Percentiles rank a stretch among this genome's conserved stretches.
These are phyloP conservation scores for Corythaixoides concolor DNA, from an alignment of 2,113 vertebrate genomes.

Conservation along the genomic window DNA sequence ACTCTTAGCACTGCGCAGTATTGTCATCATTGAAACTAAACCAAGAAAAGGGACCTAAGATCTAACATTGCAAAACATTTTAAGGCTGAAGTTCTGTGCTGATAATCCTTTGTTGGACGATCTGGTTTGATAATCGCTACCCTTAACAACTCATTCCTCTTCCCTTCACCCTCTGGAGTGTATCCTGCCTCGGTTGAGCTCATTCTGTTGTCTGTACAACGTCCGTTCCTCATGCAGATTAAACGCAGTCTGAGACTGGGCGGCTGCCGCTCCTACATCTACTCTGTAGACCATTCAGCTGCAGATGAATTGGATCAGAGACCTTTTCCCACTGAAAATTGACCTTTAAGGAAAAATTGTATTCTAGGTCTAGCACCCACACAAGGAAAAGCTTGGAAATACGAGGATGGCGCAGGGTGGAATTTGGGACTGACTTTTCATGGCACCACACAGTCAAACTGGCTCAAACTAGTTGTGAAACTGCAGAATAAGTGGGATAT, in stretches of 20 bases:
- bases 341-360: neutral
- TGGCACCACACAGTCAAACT: neutral
- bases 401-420: neutral
- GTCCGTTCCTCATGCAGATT: neutral
- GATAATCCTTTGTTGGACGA: neutral
- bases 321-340: neutral
- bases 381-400: neutral
- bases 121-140: neutral
- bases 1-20: neutral
- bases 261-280: neutral
- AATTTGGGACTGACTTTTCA: neutral
- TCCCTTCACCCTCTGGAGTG: neutral
- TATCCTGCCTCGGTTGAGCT: neutral
- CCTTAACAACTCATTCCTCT: neutral
- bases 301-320: neutral
- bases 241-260: neutral
- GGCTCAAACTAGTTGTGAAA: neutral
- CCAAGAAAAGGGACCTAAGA: neutral
- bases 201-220: neutral
- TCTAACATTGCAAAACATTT: neutral
- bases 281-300: neutral
- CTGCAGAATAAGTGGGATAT: neutral
- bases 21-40: neutral
- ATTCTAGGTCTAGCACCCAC: accelerated
- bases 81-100: neutral